Conservation (phyloP, 2,797 vertebrate species). For the Vespertilio murinus region DNA sequence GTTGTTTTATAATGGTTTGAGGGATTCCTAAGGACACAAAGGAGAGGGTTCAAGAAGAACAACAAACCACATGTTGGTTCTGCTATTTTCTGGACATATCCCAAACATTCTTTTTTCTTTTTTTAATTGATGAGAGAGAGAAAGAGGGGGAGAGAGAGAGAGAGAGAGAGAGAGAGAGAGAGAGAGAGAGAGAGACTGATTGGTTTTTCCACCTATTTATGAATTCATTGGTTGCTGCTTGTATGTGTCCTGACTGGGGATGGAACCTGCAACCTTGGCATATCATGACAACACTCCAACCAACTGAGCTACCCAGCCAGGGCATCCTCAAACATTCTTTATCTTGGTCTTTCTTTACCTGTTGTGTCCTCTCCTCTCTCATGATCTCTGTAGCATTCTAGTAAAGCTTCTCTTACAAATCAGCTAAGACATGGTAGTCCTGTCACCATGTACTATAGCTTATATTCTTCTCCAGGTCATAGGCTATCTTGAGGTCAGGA, state of each 20-base stretch:
- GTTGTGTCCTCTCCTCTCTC: background rate
- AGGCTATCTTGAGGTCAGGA: background rate
- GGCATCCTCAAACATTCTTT: background rate
- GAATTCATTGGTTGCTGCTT: background rate
- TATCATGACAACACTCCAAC: background rate
- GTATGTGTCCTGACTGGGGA: background rate
- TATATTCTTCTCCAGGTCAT: background rate
- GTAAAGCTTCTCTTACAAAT: background rate
- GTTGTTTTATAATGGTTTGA: background rate
- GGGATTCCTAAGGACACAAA: background rate
- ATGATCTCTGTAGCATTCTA: background rate
- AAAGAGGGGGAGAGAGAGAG: background rate
- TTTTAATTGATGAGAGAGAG: background rate
- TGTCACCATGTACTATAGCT: background rate
- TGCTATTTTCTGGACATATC: background rate
- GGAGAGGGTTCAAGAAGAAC: background rate
- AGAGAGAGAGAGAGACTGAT: background rate
- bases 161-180: background rate
- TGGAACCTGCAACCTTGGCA: background rate
- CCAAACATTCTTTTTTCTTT: background rate
- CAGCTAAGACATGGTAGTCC: rapidly evolving
- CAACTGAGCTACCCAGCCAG: background rate
- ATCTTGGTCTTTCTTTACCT: background rate
- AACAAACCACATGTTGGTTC: background rate
- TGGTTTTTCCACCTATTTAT: background rate